These are phyloP conservation scores for Muscicapa comitata DNA, from an alignment of 2,797 vertebrate species.

Conservation along the genomic window DNA sequence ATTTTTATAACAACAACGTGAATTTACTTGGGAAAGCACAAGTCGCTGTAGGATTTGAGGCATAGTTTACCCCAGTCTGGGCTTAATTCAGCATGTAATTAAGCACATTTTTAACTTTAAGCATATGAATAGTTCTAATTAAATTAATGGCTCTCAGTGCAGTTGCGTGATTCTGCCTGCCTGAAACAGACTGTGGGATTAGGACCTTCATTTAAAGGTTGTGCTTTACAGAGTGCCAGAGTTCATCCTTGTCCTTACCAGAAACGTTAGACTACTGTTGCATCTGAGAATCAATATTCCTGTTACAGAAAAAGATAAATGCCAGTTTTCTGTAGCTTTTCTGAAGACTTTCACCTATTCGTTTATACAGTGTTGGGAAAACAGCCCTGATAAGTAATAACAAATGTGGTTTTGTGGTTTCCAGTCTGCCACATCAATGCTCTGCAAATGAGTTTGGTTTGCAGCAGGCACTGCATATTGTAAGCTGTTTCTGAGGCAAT, in stretches of 20 bases:
- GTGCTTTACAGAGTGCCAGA: neutral
- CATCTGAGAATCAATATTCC: neutral
- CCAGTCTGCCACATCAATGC: conserved; percentile 9
- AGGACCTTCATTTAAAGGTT: neutral
- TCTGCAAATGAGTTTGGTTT: conserved; percentile 24
- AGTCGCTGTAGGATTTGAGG: neutral
- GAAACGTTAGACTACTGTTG: neutral
- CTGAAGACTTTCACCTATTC: neutral
- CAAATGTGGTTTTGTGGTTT: conserved; percentile 15
- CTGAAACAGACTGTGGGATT: conserved; percentile 6
- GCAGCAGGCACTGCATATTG: neutral
- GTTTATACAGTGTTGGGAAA: neutral
- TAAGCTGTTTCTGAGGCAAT: conserved; percentile 36
- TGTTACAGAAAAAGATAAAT: neutral
- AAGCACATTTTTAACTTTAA: conserved; percentile 34
- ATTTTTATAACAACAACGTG: neutral
- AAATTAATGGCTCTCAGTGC: neutral
- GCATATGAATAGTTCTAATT: conserved; percentile 25
- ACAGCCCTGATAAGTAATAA: conserved; percentile 2
- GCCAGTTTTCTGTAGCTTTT: neutral
- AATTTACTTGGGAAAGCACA: neutral
- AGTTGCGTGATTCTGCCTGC: neutral
- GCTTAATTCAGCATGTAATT: conserved; percentile 38
- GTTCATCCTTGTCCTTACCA: neutral
- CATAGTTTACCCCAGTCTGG: neutral